Evolutionary conservation across 2,797 vertebrate genomes (phyloP), one percentile per base, ranked within the genome.

Genomic region (Rhinatrema bivittatum): DNA sequence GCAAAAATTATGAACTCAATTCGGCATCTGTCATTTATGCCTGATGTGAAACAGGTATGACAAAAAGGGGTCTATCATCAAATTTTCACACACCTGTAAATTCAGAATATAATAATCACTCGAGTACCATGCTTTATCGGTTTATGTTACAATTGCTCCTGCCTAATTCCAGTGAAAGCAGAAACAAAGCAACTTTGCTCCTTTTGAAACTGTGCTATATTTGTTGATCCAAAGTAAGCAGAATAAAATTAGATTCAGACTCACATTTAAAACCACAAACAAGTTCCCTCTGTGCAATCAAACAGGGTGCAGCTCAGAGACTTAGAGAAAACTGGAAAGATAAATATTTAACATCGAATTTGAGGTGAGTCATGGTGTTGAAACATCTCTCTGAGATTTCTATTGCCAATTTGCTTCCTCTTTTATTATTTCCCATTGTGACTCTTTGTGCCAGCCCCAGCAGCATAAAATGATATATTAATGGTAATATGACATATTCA

Each of bases 301-400:
- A 43, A 47, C 30, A 17, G 37, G 48, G 41, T 41, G 33, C n/a
- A n/a, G n/a, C n/a, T n/a, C n/a, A n/a, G n/a, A n/a, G n/a, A n/a
- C n/a, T n/a, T n/a, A n/a, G 45, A 31, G 39, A 48, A 62, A 64
- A 46, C 59, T 67, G 57, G 60, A 67, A 67, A 67, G 47, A 62
- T 39, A 70, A 67, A 70, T 70, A 67, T 70, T 70, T 54, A 50
- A 61, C 54, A 43, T 18, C 47, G 29, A 56, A 23, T 27, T 36
- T 51, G 59, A 68, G 58, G 56, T 54, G 54, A 59, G 46, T 66
- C 31, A 25, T 61, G 37, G 67, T 66, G 61, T 37, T 55, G 33
- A 39, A 64, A 14, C 40, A 54, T 26, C 21, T 34, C 27, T 16
- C 25, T 0, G n/a, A n/a, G n/a, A 2, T 21, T 46, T 49, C 28